Conservation (phyloP, 37 sponge, comb jelly and placozoan genomes). For the Sycon ciliatum region DNA sequence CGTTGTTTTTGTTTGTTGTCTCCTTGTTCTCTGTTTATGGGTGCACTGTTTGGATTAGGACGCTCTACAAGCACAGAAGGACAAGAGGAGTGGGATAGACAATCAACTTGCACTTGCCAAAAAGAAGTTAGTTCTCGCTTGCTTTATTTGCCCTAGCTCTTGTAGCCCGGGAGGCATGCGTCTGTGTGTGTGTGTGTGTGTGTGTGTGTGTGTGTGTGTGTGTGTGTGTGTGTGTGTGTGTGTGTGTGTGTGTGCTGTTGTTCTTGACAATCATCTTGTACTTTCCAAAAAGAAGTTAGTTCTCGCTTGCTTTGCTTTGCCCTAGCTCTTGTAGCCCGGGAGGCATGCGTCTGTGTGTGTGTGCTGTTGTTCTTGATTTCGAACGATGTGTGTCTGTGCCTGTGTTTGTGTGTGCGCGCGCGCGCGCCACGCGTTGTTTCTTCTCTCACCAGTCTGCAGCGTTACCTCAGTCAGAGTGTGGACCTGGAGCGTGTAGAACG, state of each 20-base stretch:
- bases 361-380: conserved; percentile 39
- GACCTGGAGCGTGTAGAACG: too few relatives aligned
- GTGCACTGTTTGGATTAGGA: not conserved
- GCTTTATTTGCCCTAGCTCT: not conserved
- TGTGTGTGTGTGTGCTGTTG: not conserved
- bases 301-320: not conserved
- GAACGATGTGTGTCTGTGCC: not conserved
- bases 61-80: not conserved
- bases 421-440: too few relatives aligned
- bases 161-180: not conserved
- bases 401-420: not conserved
- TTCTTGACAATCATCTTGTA: not conserved
- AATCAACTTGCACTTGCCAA: not conserved
- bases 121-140: not conserved
- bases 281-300: not conserved
- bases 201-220: conserved; percentile 30
- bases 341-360: conserved; percentile 31
- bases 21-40: too few relatives aligned
- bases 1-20: too few relatives aligned
- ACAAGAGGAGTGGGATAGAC: not conserved
- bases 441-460: too few relatives aligned
- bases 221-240: not conserved
- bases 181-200: conserved; percentile 42
- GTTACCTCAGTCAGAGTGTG: too few relatives aligned
- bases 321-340: not conserved